Evolutionary conservation across 2,113 vertebrate genomes (phyloP).

Genomic region (Nymphicus hollandicus): DNA sequence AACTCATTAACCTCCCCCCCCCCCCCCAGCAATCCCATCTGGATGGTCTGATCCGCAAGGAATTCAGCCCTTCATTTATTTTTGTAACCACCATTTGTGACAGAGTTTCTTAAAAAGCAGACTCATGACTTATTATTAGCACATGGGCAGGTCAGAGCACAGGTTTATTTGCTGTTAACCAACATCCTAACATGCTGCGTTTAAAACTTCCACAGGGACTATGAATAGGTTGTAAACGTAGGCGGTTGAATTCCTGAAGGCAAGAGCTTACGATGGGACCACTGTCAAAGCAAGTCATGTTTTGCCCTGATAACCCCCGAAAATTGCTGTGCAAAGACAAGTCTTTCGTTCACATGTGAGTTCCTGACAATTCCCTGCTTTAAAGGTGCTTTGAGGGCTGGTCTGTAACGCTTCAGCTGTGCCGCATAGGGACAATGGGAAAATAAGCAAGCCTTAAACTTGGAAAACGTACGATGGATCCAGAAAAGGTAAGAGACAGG

Average conservation of each 20-base stretch:
- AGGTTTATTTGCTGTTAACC: conserved; percentile 60
- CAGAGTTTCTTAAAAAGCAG: conserved; percentile 59
- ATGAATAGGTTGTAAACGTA: conserved; percentile 37
- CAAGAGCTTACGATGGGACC: conserved; percentile 27
- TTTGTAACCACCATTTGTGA: conserved; percentile 59
- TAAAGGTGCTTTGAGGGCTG: neutral
- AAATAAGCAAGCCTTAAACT: neutral
- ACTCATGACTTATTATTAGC: conserved; percentile 63
- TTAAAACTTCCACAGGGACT: conserved; percentile 55
- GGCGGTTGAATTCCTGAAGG: conserved; percentile 46
- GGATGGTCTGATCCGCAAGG: conserved; percentile 59
- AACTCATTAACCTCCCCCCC: conserved; percentile 47
- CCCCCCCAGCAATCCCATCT: conserved; percentile 38
- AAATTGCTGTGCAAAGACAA: neutral
- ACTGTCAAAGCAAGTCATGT: conserved; percentile 13
- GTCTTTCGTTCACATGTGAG: neutral
- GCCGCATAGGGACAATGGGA: rapidly evolving
- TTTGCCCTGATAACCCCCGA: neutral
- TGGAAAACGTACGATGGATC: neutral
- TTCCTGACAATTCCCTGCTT: neutral
- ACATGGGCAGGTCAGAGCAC: conserved; percentile 55
- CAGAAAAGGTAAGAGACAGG: neutral
- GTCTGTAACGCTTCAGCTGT: neutral
- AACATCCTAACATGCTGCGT: conserved; percentile 44
- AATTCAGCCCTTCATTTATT: conserved; percentile 51